Conservation (phyloP, 2,888 invertebrate species). For the Lepidocyrtinus sp. region DNA sequence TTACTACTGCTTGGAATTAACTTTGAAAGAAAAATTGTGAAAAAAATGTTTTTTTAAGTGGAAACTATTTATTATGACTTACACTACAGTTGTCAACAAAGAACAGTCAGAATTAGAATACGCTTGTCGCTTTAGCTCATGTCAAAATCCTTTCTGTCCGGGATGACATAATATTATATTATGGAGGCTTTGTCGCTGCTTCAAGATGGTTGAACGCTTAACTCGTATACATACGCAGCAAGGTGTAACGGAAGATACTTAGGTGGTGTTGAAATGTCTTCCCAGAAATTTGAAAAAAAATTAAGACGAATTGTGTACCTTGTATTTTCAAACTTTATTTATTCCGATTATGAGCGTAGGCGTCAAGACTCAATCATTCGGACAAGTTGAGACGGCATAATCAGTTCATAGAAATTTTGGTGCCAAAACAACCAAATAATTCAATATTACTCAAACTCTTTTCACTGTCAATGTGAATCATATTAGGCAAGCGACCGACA, state of each 20-base stretch:
- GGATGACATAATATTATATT: neutral
- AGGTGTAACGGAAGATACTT: neutral
- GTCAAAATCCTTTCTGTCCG: neutral
- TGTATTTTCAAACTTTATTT: too few relatives aligned
- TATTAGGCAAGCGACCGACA: too few relatives aligned
- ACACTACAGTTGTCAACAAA: neutral
- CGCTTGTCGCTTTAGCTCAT: neutral
- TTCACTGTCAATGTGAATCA: too few relatives aligned
- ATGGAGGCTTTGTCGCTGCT: too few relatives aligned
- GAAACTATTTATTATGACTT: neutral
- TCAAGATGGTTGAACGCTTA: too few relatives aligned
- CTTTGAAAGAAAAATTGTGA: neutral
- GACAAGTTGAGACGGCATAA: too few relatives aligned
- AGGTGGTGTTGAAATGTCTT: neutral
- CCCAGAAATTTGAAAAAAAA: neutral
- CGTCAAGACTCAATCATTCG: too few relatives aligned
- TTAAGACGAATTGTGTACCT: too few relatives aligned
- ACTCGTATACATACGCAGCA: neutral
- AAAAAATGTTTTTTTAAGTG: neutral
- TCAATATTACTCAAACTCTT: too few relatives aligned
- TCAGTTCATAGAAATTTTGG: too few relatives aligned
- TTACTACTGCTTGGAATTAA: conserved; percentile 9
- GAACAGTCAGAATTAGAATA: neutral
- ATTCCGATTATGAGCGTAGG: too few relatives aligned
- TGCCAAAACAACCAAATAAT: too few relatives aligned